phyloP scores from a whole-genome alignment of 1,140 invertebrate genomes.

The Branchinecta lynchi region DNA sequence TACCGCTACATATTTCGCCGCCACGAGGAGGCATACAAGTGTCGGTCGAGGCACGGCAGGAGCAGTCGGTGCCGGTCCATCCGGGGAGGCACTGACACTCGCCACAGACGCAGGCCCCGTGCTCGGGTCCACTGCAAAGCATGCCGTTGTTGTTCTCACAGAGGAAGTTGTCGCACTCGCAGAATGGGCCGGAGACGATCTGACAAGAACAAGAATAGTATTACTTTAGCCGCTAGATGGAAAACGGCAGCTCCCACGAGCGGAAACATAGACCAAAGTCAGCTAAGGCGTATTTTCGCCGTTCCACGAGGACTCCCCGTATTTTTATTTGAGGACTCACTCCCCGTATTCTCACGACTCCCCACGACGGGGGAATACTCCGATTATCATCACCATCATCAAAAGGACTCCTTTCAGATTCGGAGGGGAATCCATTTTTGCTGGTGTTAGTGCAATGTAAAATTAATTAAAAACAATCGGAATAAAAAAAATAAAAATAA shows the following conservation, averaged over 20 bases:
- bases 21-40: conserved; percentile 50
- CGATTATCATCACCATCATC: too few relatives aligned
- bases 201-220: conserved; percentile 32
- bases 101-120: conserved; percentile 59
- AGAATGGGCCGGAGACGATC: conserved; percentile 60
- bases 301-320: too few relatives aligned
- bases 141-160: conserved; percentile 65
- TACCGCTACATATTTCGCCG: conserved; percentile 49
- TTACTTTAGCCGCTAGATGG: conserved; percentile 19
- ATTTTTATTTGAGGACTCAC: too few relatives aligned
- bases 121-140: conserved; percentile 57
- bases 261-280: too few relatives aligned
- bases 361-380: too few relatives aligned
- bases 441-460: too few relatives aligned
- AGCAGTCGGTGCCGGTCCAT: conserved; percentile 66
- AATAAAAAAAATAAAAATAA: too few relatives aligned
- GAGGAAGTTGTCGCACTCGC: conserved; percentile 91
- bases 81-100: conserved; percentile 54
- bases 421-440: too few relatives aligned
- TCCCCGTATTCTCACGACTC: too few relatives aligned
- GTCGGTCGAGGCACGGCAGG: conserved; percentile 52
- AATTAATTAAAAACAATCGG: too few relatives aligned
- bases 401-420: too few relatives aligned
- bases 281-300: too few relatives aligned
- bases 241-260: background rate